Percentiles rank a stretch among this genome's conserved stretches.
Evolutionary conservation across 2,797 vertebrate species (phyloP).

Genomic region (Hyperoplus lanceolatus): DNA sequence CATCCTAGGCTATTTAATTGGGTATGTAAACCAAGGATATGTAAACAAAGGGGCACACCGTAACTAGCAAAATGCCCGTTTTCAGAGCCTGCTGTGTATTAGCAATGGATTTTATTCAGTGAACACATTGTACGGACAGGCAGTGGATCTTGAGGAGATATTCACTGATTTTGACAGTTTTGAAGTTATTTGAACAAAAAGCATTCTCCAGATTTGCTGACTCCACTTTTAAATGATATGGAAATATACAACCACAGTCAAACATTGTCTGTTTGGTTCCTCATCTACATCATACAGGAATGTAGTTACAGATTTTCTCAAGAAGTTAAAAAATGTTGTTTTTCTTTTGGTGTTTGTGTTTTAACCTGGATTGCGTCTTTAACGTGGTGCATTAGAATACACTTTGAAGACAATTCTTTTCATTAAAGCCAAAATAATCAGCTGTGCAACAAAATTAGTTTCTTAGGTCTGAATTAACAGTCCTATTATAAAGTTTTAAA

Average conservation of each 20-base stretch:
- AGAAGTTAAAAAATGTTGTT: background rate
- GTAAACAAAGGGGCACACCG: no score
- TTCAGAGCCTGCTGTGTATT: no score
- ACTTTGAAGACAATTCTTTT: slow-evolving; percentile 7
- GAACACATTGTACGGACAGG: no score
- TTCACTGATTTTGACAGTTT: no score
- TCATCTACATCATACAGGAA: background rate
- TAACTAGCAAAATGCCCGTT: no score
- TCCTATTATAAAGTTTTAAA: slow-evolving; percentile 68
- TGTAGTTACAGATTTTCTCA: background rate
- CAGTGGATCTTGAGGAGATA: no score
- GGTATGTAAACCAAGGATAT: no score
- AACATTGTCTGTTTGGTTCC: background rate
- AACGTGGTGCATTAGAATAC: background rate
- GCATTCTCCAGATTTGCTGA: slow-evolving; percentile 1
- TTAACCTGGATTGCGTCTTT: background rate
- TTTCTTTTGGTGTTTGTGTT: background rate
- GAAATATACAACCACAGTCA: background rate
- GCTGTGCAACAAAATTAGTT: slow-evolving; percentile 40
- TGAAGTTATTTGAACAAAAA: no score
- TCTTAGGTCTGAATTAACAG: slow-evolving; percentile 58
- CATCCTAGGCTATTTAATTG: no score
- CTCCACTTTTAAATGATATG: background rate
- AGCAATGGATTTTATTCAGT: no score
- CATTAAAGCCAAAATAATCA: slow-evolving; percentile 44